These are phyloP conservation scores for Poecilus cupreus DNA, from an alignment of 2,888 invertebrate genomes.

Conservation along the genomic window DNA sequence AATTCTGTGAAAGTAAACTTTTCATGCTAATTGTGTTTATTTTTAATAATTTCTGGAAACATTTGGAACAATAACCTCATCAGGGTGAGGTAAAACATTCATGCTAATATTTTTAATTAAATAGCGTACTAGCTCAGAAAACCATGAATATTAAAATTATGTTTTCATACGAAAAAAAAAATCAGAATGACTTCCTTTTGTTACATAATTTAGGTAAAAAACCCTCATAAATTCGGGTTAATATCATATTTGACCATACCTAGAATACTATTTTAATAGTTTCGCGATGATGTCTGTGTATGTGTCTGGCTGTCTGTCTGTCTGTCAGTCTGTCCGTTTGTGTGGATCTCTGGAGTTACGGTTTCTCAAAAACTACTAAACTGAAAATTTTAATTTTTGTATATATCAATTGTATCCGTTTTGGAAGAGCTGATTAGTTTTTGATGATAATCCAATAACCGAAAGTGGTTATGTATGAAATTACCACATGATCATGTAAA, in stretches of 20 bases:
- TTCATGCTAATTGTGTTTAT: conserved; percentile 7
- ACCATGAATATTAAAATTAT: conserved; percentile 8
- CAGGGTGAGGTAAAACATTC: too few species aligned
- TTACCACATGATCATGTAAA: too few species aligned
- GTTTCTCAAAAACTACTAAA: too few species aligned
- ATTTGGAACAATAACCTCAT: too few species aligned
- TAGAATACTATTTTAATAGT: neutral
- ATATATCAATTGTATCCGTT: too few species aligned
- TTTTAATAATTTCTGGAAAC: too few species aligned
- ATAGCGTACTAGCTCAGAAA: neutral
- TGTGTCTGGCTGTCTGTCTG: neutral
- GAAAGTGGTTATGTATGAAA: too few species aligned
- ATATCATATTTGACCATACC: conserved; percentile 34
- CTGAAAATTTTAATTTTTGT: too few species aligned
- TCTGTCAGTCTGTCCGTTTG: too few species aligned
- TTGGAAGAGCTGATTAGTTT: too few species aligned
- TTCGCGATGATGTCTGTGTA: conserved; percentile 11
- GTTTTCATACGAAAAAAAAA: conserved; percentile 20
- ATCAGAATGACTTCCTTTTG: conserved; percentile 36
- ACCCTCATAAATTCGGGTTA: conserved; percentile 26
- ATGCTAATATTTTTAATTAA: neutral
- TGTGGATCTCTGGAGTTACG: too few species aligned
- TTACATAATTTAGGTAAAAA: conserved; percentile 36
- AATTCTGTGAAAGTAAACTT: neutral
- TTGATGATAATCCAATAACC: too few species aligned